These are phyloP conservation scores for Cebidichthys violaceus DNA, from an alignment of 2,113 vertebrate genomes.

Conservation along the genomic window DNA sequence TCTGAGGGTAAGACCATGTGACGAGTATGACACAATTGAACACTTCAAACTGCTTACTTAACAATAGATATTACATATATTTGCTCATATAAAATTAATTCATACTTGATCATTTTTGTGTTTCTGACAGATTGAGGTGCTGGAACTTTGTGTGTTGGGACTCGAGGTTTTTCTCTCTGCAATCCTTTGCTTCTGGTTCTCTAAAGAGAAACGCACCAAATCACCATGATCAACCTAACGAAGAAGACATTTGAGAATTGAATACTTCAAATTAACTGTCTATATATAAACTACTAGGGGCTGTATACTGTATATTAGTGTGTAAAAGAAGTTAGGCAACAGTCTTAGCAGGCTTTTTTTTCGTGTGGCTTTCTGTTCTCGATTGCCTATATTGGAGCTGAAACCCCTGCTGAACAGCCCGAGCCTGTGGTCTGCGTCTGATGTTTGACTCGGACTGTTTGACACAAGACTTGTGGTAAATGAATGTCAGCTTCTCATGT, in stretches of 20 bases:
- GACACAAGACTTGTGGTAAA: conserved; percentile 47
- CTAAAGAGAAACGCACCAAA: conserved; percentile 32
- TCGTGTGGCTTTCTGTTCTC: conserved; percentile 33
- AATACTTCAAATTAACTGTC: not conserved
- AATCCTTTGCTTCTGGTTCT: conserved; percentile 72
- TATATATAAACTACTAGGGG: not conserved
- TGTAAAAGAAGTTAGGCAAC: not conserved
- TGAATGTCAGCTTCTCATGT: conserved; percentile 30
- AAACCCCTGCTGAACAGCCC: conserved; percentile 5
- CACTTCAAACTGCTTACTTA: not conserved
- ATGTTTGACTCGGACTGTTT: conserved; percentile 17
- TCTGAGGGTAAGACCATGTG: conserved; percentile 31
- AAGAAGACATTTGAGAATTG: not conserved
- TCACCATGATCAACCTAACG: conserved; percentile 30
- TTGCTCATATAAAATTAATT: not conserved
- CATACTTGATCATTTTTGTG: conserved; percentile 9
- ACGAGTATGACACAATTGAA: accelerated
- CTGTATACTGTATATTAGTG: not conserved
- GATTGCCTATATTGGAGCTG: not conserved
- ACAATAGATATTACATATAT: not conserved
- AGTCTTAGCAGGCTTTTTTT: not conserved
- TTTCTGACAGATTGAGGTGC: conserved; percentile 63
- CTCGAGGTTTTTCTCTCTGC: conserved; percentile 70
- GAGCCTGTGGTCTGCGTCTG: conserved; percentile 40
- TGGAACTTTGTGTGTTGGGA: conserved; percentile 69